Base-by-base conservation (phyloP, 2,888 invertebrate species). In the Oxyteleia sp. region DNA sequence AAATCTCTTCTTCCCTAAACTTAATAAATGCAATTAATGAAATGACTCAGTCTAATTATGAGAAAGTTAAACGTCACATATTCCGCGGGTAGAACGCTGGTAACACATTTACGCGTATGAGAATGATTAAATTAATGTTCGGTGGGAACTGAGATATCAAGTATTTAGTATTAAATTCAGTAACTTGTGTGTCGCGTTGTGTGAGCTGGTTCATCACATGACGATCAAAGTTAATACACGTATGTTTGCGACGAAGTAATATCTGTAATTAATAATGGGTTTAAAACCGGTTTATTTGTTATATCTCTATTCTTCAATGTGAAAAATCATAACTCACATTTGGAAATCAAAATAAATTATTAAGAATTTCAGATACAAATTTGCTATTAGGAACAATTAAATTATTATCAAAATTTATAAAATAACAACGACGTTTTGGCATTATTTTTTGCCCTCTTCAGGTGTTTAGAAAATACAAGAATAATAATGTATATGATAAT, bases 111-210 rank as follows among this genome's bases (percentile, higher is more conserved):
- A 32, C 13, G 35, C 55, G 35, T 55, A 29, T 29, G 18, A 35
- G 55, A 8, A 55, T 55, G 55, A 55, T 55, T 55, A 32, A 55
- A 55, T 55, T 55, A 55, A 55, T 32, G 55, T 55, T 55, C 55
- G 8, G 55, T 16, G 55, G 55, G 16, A 16, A 55, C 35, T 32
- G 55, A 55, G 55, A 55, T 55, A 55, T 32, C 55, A 55, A 55
- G 55, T 16, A 16, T 55, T 53, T 55, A 32, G 16, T 55, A 55
- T 55, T 26, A 55, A 55, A 55, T 55, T 55, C 16, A 16, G 15
- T 55, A 55, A 51, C 26, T 29, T 13, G 51, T 51, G 1, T 51
- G 51, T 51, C 13, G 13, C 15, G 29, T 51, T 51, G 51, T 51
- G 13, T 51, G 13, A 51, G 51, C 23, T 16, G 11, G 51, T 51